Percentiles rank a stretch among this genome's conserved stretches.
phyloP scores from a whole-genome alignment of 2,888 invertebrate species.

The Teinopalpus imperialis region DNA sequence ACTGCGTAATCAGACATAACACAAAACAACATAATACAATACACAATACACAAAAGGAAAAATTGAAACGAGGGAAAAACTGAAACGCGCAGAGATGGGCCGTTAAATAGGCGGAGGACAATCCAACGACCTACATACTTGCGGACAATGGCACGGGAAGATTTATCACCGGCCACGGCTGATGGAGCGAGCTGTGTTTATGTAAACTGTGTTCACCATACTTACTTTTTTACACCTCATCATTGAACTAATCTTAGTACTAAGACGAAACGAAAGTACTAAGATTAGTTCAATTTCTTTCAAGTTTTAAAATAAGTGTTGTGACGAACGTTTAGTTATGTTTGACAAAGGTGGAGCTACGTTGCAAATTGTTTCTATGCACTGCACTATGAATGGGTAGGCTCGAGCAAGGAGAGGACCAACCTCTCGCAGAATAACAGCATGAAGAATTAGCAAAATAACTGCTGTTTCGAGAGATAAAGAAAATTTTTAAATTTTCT shows the following conservation, averaged over 20 bases:
- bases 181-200: slow-evolving; percentile 39
- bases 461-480: too few species aligned
- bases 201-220: slow-evolving; percentile 27
- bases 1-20: slow-evolving; percentile 41
- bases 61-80: slow-evolving; percentile 70
- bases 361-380: too few species aligned
- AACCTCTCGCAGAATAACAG: too few species aligned
- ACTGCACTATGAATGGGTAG: too few species aligned
- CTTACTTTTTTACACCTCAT: background rate
- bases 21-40: slow-evolving; percentile 65
- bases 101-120: slow-evolving; percentile 67
- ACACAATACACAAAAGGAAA: slow-evolving; percentile 61
- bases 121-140: slow-evolving; percentile 74
- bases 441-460: too few species aligned
- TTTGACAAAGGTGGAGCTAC: too few species aligned
- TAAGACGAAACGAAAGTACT: too few species aligned
- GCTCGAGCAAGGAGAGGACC: too few species aligned
- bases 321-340: too few species aligned
- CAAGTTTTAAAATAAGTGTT: too few species aligned
- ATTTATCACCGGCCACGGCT: slow-evolving; percentile 56
- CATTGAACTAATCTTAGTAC: background rate
- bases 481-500: too few species aligned
- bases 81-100: slow-evolving; percentile 50
- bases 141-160: slow-evolving; percentile 70
- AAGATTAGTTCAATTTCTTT: too few species aligned